Evolutionary conservation across 2,888 invertebrate genomes (phyloP), one percentile per base, ranked within the genome.

Genomic region (Nebria brevicollis): DNA sequence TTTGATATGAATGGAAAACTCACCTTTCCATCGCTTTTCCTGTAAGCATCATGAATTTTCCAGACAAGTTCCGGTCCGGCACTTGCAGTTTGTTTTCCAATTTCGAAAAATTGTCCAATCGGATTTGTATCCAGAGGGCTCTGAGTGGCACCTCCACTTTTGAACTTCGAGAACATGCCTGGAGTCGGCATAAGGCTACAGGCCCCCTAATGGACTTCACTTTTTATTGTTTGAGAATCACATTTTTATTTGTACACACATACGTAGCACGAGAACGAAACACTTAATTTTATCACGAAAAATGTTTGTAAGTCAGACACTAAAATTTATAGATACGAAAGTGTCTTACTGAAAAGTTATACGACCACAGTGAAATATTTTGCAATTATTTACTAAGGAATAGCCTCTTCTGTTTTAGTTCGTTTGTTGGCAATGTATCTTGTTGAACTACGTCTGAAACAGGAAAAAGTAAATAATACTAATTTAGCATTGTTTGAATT

Each of bases 51-150:
- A 88, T 96, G 95, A 83, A 98, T 95, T 86, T 94, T 94, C 98
- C 98, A 98, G 73, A 96, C 93, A 84, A 96, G 92, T 86, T 97
- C 97, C 0, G 97, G 97, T 0, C 98, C 98, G 76, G 95, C 95
- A 82, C 94, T 94, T 81, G 94, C 93, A 77, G 92, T 91, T 87
- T 95, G 95, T 86, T 95, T 94, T 77, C 96, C 96, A 84, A 98
- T 93, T 85, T 96, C 96, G 89, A 95, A 98, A 89, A 94, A 94
- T 87, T 96, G 94, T 87, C 94, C 93, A 86, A 98, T 97, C 66
- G 97, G 97, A 89, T 96, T 96, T 85, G 91, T 92, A 86, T 95
- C 95, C 83, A 94, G 89, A 83, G 92, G 90, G 86, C 88, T 89
- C 87, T 92, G 90, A 86, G 89, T 84, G 85, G 88, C 87, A 86